phyloP scores from a whole-genome alignment of 2,113 vertebrate species.

The Ailuropoda melanoleuca region DNA sequence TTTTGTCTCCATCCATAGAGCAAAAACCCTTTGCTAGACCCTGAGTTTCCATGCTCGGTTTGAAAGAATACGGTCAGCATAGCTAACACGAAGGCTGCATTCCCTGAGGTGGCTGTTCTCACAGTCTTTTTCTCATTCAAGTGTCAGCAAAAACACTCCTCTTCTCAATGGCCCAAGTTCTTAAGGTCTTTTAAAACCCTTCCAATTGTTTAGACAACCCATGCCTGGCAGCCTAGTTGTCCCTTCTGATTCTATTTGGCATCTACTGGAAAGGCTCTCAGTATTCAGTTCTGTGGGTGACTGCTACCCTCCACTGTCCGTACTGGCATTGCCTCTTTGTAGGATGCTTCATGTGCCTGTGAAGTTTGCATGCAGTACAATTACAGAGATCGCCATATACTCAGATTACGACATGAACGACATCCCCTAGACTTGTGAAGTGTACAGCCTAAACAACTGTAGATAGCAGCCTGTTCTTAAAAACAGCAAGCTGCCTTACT shows the following conservation, averaged over 20 bases:
- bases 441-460: background rate
- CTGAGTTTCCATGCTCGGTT: background rate
- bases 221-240: background rate
- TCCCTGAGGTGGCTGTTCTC: background rate
- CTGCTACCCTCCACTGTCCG: background rate
- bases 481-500: background rate
- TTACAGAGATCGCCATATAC: background rate
- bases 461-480: background rate
- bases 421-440: background rate
- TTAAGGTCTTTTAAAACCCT: background rate
- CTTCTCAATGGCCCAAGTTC: background rate
- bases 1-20: background rate
- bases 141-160: background rate
- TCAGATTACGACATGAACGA: rapidly evolving
- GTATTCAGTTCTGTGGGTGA: background rate
- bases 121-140: background rate
- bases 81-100: background rate
- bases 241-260: background rate
- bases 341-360: background rate
- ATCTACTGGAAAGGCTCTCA: background rate
- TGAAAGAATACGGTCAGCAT: background rate
- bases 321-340: background rate
- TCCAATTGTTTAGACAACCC: background rate
- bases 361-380: background rate
- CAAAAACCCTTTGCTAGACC: background rate